These are phyloP conservation scores for Ochropacha duplaris DNA, from an alignment of 2,888 invertebrate species.

Conservation along the genomic window DNA sequence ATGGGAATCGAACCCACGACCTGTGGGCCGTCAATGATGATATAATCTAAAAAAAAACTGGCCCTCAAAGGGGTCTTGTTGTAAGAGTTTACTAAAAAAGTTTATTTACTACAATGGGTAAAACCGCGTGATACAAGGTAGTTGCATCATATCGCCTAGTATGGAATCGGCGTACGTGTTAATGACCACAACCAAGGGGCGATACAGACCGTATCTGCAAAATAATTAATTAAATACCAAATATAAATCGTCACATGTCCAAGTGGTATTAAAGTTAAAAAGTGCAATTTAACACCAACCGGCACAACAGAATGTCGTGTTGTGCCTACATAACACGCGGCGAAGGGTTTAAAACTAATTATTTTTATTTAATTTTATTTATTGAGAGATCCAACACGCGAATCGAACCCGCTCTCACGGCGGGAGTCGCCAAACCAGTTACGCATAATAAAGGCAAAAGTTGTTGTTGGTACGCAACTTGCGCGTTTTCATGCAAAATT, in stretches of 20 bases:
- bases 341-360: constrained; percentile 60
- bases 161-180: neutral
- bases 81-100: too few species aligned
- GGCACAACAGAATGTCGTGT: constrained; percentile 55
- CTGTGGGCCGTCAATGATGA: too few species aligned
- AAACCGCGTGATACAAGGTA: neutral
- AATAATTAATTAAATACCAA: constrained; percentile 27
- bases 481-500: neutral
- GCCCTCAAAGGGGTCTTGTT: too few species aligned
- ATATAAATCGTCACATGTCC: constrained; percentile 48
- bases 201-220: constrained; percentile 1
- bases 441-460: constrained; percentile 41
- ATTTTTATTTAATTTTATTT: constrained; percentile 77
- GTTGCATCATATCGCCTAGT: neutral
- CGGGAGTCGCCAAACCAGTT: constrained; percentile 66
- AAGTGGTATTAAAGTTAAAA: constrained; percentile 45
- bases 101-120: neutral
- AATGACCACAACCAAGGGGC: neutral
- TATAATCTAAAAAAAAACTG: too few species aligned
- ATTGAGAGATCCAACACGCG: constrained; percentile 62
- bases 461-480: neutral
- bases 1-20: too few species aligned
- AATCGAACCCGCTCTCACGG: constrained; percentile 43
- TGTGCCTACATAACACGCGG: constrained; percentile 53
- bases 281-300: constrained; percentile 66